phyloP scores from a whole-genome alignment of 2,888 invertebrate species.

The Drosophila gaucha region DNA sequence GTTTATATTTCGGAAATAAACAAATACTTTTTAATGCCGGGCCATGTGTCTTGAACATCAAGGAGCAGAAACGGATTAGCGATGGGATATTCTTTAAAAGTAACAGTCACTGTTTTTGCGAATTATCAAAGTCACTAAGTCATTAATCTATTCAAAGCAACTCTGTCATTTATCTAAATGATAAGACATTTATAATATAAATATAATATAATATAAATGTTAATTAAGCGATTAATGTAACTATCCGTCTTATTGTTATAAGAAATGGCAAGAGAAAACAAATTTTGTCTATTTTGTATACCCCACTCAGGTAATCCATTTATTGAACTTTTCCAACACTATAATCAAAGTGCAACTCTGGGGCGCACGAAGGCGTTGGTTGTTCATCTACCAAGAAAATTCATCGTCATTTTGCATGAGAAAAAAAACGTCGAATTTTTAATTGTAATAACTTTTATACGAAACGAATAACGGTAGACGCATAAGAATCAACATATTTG shows the following conservation, averaged over 20 bases:
- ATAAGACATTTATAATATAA: conserved; percentile 2
- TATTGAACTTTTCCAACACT: conserved; percentile 31
- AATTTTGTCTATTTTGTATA: not conserved
- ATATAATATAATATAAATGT: conserved; percentile 5
- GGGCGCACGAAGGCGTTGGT: conserved; percentile 71
- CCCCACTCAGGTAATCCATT: conserved; percentile 7
- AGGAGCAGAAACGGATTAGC: conserved; percentile 6
- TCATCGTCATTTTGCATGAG: conserved; percentile 82
- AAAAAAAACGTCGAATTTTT: conserved; percentile 76
- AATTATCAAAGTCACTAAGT: not conserved
- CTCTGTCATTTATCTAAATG: conserved; percentile 19
- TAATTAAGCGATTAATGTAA: not conserved
- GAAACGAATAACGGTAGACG: conserved; percentile 64
- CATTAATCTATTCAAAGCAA: not conserved
- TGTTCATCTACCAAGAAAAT: conserved; percentile 76
- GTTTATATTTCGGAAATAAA: not conserved
- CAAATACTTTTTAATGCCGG: conserved; percentile 12
- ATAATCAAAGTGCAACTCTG: conserved; percentile 52
- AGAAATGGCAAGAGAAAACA: conserved; percentile 1
- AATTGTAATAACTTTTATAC: conserved; percentile 70
- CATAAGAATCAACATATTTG: conserved; percentile 68
- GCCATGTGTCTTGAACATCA: conserved; percentile 27
- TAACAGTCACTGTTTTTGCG: conserved; percentile 14
- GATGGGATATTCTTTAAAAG: conserved; percentile 1
- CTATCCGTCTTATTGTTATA: not conserved